Percentiles rank a stretch among this genome's conserved stretches.
Conservation (phyloP, 1,140 invertebrate species). For the Zaprionus taronus region DNA sequence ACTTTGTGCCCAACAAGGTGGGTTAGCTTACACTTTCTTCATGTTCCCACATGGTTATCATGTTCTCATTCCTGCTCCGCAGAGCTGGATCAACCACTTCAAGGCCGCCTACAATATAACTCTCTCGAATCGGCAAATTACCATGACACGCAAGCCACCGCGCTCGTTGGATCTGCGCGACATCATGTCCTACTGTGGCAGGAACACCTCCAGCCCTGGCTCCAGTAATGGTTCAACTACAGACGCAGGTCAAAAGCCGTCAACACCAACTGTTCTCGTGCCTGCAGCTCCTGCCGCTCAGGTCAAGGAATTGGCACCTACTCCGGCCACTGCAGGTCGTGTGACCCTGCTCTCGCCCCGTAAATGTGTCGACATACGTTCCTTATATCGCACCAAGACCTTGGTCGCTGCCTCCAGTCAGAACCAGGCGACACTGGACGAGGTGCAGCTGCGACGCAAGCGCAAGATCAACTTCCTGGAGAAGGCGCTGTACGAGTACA, state of each 20-base stretch:
- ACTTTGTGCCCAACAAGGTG: constrained; percentile 73
- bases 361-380: constrained; percentile 38
- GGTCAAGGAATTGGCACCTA: neutral
- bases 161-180: constrained; percentile 68
- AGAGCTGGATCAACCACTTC: constrained; percentile 77
- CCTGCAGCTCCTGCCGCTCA: neutral
- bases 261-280: neutral
- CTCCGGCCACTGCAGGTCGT: neutral
- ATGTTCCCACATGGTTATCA: neutral
- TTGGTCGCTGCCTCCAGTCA: constrained; percentile 49
- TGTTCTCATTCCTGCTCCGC: no score
- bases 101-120: constrained; percentile 76
- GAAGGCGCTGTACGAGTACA: constrained; percentile 71
- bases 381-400: constrained; percentile 65
- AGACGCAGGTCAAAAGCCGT: constrained; percentile 2
- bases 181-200: constrained; percentile 77
- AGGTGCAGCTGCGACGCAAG: constrained; percentile 57
- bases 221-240: neutral
- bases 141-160: constrained; percentile 65
- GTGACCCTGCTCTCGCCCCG: constrained; percentile 4
- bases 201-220: constrained; percentile 42
- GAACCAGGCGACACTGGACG: constrained; percentile 64
- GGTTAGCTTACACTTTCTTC: neutral
- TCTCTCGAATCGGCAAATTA: constrained; percentile 72
- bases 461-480: constrained; percentile 73